Evolutionary conservation across 1,140 invertebrate species (phyloP).

Genomic region (Drosophila repletoides): DNA sequence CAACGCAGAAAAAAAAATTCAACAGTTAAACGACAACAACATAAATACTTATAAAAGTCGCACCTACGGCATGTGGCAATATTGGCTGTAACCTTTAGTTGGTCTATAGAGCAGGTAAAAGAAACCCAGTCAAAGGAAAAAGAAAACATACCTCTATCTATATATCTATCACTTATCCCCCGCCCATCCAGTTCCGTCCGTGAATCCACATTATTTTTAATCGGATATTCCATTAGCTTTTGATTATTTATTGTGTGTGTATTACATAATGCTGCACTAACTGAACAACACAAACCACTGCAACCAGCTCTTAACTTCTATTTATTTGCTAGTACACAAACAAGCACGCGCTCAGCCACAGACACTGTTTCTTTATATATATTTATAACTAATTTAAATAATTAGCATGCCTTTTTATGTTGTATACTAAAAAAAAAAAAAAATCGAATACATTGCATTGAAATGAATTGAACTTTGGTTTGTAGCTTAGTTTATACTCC

Average conservation of each 20-base stretch:
- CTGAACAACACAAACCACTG: slow-evolving; percentile 6
- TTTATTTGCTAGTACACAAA: not conserved
- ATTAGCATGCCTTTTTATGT: slow-evolving; percentile 32
- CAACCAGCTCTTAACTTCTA: not conserved
- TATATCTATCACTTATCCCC: not conserved
- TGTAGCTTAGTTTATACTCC: slow-evolving; percentile 17
- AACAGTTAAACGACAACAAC: slow-evolving; percentile 3
- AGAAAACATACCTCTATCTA: not conserved
- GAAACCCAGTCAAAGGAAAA: not conserved
- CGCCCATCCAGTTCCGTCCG: slow-evolving; percentile 7
- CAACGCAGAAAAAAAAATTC: slow-evolving; percentile 38
- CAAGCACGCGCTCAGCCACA: not conserved
- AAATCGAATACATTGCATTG: slow-evolving; percentile 1
- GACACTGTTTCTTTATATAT: not conserved
- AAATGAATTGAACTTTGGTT: slow-evolving; percentile 14
- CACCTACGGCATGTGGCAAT: slow-evolving; percentile 65
- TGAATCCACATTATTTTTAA: too few relatives aligned
- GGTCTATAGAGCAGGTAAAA: slow-evolving; percentile 43
- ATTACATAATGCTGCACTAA: slow-evolving; percentile 17
- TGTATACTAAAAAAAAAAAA: slow-evolving; percentile 28
- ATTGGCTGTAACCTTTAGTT: slow-evolving; percentile 52
- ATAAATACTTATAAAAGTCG: slow-evolving; percentile 15
- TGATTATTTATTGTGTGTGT: too few relatives aligned
- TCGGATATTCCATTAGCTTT: not conserved
- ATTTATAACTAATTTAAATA: not conserved